Base-by-base conservation (phyloP, 1,140 invertebrate species). In the Aphidius ervi region DNA sequence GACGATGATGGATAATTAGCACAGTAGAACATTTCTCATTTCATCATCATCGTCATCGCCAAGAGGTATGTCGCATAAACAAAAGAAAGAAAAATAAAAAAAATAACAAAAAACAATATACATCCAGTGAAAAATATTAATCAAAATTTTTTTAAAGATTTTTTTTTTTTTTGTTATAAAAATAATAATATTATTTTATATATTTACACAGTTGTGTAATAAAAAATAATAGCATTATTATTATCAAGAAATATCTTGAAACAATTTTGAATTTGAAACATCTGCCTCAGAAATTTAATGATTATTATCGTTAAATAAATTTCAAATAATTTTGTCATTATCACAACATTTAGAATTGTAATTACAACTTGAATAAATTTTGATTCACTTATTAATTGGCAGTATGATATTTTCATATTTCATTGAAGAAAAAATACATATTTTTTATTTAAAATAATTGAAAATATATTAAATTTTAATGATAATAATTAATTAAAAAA, bases 1-100 rank as follows among this genome's bases (percentile, higher is more conserved):
- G 59, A 31, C 4, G 23, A 61, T 59, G 58, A 53, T 59, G 42
- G 54, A 47, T 62, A 58, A 61, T 56, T 45, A 45, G 50, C 8
- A 37, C 9, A 41, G 52, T 40, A n/a, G 23, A 59, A 46, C 55
- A 61, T 56, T 42, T 6, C 46, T 42, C 23, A 56, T 56, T 41
- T 20, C 40, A 42, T 31, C 10, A 37, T 43, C 2, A 5, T 20
- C 40, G 23, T 31, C 10, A 37, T 43, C 1, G 42, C 7, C 7
- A 10, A 43, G 42, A 56, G 8, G 10, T 46, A 10, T 47, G 6
- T 23, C 9, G 16, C 16, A 23, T 37, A 45, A 59, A 43, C 42
- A 50, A 50, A 50, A 42, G 40, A 37, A 46, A 6, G 7, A 49
- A 49, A 49, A 43, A 31, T 16, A 55, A 58, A 53, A 58, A 63